phyloP scores from a whole-genome alignment of 2,797 vertebrate species.

The Poeciliopsis infans region DNA sequence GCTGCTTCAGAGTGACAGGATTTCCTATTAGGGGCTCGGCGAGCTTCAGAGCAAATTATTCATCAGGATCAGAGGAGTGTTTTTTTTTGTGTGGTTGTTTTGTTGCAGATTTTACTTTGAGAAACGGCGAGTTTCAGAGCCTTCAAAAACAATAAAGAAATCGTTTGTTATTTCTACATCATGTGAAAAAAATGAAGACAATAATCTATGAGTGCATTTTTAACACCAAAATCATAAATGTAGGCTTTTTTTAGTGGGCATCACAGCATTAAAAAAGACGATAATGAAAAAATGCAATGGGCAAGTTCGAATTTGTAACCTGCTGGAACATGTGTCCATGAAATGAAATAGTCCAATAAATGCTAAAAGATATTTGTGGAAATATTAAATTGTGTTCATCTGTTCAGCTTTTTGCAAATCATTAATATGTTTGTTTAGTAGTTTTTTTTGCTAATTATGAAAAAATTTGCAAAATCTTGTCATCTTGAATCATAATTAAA shows the following conservation, averaged over 20 bases:
- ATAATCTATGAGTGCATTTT: not conserved
- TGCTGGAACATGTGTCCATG: not conserved
- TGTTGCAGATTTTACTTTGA: conserved; percentile 23
- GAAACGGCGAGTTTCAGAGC: not conserved
- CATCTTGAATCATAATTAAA: too few species aligned
- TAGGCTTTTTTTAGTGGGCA: not conserved
- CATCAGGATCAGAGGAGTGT: conserved; percentile 13
- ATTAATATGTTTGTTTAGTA: not conserved
- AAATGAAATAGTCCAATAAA: not conserved
- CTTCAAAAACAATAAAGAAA: not conserved
- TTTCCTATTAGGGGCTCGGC: conserved; percentile 19
- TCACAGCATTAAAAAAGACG: too few species aligned
- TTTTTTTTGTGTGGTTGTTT: conserved; percentile 24
- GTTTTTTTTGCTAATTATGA: too few species aligned
- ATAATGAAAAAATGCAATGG: too few species aligned
- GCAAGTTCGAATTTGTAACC: not conserved
- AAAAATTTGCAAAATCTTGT: too few species aligned
- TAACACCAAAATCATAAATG: not conserved
- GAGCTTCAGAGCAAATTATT: conserved; percentile 33
- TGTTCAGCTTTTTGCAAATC: not conserved
- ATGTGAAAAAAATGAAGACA: not conserved
- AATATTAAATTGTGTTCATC: not conserved
- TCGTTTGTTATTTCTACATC: too few species aligned
- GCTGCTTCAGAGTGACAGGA: conserved; percentile 13
- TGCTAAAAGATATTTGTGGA: not conserved